phyloP scores from a whole-genome alignment of 2,888 invertebrate species.

The Limulus polyphemus region DNA sequence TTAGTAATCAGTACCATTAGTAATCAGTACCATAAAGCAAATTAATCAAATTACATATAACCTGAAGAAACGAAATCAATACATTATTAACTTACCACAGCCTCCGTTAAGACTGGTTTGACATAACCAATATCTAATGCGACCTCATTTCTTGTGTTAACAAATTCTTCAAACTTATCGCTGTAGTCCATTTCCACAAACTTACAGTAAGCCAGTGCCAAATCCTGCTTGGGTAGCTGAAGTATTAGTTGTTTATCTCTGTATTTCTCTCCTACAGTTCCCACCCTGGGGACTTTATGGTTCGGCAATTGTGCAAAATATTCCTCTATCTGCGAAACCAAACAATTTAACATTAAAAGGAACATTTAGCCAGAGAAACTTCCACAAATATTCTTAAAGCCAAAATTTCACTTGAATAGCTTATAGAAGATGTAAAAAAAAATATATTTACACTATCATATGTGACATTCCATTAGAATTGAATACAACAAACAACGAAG shows the following conservation, averaged over 20 bases:
- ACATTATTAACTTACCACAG: constrained; percentile 6
- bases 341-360: background rate
- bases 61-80: no score
- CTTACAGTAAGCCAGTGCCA: constrained; percentile 75
- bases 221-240: constrained; percentile 89
- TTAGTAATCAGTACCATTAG: no score
- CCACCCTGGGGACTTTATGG: constrained; percentile 60
- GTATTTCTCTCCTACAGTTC: constrained; percentile 62
- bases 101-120: constrained; percentile 25
- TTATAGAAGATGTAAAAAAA: no score
- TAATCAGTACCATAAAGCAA: no score
- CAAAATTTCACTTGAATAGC: no score
- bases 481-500: no score
- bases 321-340: constrained; percentile 60
- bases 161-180: constrained; percentile 81
- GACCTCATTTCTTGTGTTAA: constrained; percentile 84
- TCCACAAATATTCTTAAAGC: no score
- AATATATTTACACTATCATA: no score
- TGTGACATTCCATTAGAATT: no score
- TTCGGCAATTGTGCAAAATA: constrained; percentile 80
- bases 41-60: no score
- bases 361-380: no score
- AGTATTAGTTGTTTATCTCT: constrained; percentile 67
- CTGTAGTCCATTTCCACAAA: constrained; percentile 64
- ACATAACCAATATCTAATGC: constrained; percentile 79